These are phyloP conservation scores for Novumbra hubbsi DNA, from an alignment of 2,797 vertebrate species.

Conservation along the genomic window DNA sequence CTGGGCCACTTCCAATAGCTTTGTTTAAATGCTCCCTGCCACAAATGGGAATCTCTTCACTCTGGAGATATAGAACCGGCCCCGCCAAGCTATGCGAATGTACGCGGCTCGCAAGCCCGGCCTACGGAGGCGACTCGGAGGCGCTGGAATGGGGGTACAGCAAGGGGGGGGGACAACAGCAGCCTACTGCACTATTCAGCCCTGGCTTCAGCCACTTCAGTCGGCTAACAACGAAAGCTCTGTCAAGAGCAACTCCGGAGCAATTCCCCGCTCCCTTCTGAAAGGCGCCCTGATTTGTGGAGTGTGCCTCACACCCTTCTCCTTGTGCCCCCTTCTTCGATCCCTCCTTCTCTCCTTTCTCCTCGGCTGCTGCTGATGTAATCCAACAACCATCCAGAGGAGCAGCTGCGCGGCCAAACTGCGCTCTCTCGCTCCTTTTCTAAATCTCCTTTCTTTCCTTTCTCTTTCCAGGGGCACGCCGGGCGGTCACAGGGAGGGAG, in stretches of 20 bases:
- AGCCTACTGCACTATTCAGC: background rate
- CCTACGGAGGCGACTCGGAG: background rate
- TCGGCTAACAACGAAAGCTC: conserved; percentile 56
- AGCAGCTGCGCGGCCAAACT: conserved; percentile 92
- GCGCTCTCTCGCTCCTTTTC: conserved; percentile 73
- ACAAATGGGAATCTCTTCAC: background rate
- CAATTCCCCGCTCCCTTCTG: conserved; percentile 33
- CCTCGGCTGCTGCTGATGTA: conserved; percentile 83
- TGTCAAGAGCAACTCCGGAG: conserved; percentile 54
- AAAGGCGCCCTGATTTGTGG: conserved; percentile 75
- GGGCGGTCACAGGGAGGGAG: conserved; percentile 78
- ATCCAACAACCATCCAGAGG: conserved; percentile 83
- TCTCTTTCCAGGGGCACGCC: conserved; percentile 84
- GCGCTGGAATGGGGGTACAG: background rate
- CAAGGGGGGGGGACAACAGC: background rate
- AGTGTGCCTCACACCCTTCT: conserved; percentile 77
- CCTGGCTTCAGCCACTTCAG: conserved; percentile 7
- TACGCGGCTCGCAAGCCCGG: background rate
- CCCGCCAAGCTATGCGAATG: background rate
- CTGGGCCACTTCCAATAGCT: background rate
- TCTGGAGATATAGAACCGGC: background rate
- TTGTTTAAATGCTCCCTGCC: background rate
- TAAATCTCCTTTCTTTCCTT: conserved; percentile 72
- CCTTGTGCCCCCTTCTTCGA: conserved; percentile 61
- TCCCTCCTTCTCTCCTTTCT: conserved; percentile 69